Evolutionary conservation across 1,140 invertebrate genomes (phyloP).

Genomic region (Limonius californicus): DNA sequence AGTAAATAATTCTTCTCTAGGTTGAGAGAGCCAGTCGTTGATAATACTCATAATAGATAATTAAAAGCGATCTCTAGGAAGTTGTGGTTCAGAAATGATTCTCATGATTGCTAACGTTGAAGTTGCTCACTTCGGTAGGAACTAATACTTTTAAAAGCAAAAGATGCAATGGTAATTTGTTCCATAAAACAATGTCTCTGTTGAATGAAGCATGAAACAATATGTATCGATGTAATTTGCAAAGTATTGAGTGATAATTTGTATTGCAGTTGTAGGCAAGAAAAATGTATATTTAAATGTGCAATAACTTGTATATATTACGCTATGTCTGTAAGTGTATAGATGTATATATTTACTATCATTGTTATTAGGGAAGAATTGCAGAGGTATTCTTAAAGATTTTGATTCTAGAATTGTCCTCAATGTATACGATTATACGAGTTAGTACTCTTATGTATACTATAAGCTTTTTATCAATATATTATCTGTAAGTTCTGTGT

Average conservation of each 20-base stretch:
- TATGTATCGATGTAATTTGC: neutral
- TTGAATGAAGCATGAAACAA: neutral
- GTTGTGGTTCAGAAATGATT: neutral
- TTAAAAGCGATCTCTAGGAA: conserved; percentile 6
- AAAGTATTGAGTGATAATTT: conserved; percentile 20
- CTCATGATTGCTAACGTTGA: neutral
- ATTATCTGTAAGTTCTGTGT: conserved; percentile 11
- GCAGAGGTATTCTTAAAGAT: conserved; percentile 7
- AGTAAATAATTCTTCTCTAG: neutral
- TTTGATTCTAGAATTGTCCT: conserved; percentile 11
- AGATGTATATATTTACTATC: conserved; percentile 43
- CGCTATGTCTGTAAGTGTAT: conserved; percentile 43
- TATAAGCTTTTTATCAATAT: conserved; percentile 9
- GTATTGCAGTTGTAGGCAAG: neutral
- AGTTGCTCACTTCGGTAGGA: neutral
- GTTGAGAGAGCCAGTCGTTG: conserved; percentile 36
- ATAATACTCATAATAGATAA: conserved; percentile 39
- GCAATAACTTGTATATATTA: conserved; percentile 48
- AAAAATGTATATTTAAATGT: conserved; percentile 27
- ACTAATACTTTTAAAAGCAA: neutral
- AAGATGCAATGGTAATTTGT: neutral
- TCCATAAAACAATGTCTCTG: neutral
- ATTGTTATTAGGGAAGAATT: conserved; percentile 8
- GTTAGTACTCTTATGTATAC: conserved; percentile 12
- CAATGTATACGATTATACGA: conserved; percentile 12